phyloP scores from a whole-genome alignment of 2,113 vertebrate species.

The Solea senegalensis region DNA sequence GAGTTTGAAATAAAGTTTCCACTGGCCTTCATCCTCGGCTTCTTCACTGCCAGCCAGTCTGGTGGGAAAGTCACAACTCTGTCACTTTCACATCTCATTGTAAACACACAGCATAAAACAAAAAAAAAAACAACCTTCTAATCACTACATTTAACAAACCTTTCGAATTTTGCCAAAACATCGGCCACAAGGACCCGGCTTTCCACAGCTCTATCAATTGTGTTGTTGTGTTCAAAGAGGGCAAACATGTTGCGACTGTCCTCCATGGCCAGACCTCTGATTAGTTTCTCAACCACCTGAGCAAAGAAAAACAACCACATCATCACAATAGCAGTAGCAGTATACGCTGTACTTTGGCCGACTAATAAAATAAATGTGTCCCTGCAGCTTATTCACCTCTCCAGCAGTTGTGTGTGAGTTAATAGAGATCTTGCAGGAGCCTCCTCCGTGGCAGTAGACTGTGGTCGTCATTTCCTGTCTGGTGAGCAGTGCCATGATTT shows the following conservation, averaged over 20 bases:
- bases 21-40: constrained; percentile 85
- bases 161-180: constrained; percentile 96
- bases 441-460: constrained; percentile 93
- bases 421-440: constrained; percentile 94
- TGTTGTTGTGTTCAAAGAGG: constrained; percentile 94
- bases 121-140: background rate
- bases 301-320: constrained; percentile 8
- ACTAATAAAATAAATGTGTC: too few species aligned
- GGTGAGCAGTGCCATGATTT: constrained; percentile 88
- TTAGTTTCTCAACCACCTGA: constrained; percentile 98
- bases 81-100: constrained; percentile 8
- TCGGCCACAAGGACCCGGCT: constrained; percentile 95
- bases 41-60: constrained; percentile 87
- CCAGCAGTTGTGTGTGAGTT: constrained; percentile 88
- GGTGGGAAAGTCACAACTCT: constrained; percentile 14
- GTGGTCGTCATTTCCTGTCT: constrained; percentile 84
- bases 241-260: constrained; percentile 99
- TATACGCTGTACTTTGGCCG: too few species aligned
- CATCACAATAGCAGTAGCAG: too few species aligned
- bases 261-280: constrained; percentile 97
- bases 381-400: constrained; percentile 58
- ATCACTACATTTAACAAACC: constrained; percentile 72
- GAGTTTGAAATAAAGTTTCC: constrained; percentile 94
- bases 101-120: background rate
- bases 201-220: constrained; percentile 91